These are phyloP conservation scores for Oncorhynchus nerka DNA, from an alignment of 2,113 vertebrate species.

Conservation along the genomic window DNA sequence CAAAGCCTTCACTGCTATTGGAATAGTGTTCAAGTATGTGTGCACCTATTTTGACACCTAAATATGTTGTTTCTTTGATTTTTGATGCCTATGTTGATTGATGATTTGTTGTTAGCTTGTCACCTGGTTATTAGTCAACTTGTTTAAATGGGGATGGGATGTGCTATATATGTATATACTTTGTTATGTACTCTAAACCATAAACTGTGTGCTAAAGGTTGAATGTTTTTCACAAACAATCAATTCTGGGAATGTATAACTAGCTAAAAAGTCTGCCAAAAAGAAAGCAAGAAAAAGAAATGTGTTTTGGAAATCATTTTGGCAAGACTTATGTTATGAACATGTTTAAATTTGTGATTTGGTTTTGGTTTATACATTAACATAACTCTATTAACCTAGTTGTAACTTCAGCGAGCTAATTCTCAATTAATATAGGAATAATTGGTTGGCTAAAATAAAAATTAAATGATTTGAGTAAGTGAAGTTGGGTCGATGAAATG, in stretches of 20 bases:
- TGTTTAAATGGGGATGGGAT: conserved; percentile 74
- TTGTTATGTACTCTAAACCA: conserved; percentile 82
- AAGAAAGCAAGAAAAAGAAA: conserved; percentile 79
- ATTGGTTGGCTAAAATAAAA: conserved; percentile 97
- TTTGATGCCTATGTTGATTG: conserved; percentile 15
- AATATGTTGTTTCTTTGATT: conserved; percentile 24
- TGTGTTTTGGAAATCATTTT: conserved; percentile 81
- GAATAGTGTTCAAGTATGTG: conserved; percentile 15
- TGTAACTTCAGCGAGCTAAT: conserved; percentile 90
- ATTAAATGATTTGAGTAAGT: conserved; percentile 86
- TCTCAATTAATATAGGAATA: conserved; percentile 96
- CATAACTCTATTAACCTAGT: conserved; percentile 91
- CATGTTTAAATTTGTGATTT: conserved; percentile 89
- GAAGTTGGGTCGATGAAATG: conserved; percentile 90
- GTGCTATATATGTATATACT: conserved; percentile 71
- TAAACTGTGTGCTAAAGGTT: conserved; percentile 71
- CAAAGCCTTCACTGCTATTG: conserved; percentile 41
- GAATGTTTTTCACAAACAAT: conserved; percentile 84
- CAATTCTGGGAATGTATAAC: conserved; percentile 87
- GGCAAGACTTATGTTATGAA: conserved; percentile 86
- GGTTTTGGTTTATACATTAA: conserved; percentile 86
- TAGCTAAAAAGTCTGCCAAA: conserved; percentile 85
- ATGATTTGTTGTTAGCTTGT: conserved; percentile 42
- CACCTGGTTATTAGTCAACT: conserved; percentile 61
- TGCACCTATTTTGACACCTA: conserved; percentile 24